A percentile compares a stretch with the other conserved stretches of the same genome.
phyloP scores from a whole-genome alignment of 1,140 invertebrate species.

The Oedothorax gibbosus region DNA sequence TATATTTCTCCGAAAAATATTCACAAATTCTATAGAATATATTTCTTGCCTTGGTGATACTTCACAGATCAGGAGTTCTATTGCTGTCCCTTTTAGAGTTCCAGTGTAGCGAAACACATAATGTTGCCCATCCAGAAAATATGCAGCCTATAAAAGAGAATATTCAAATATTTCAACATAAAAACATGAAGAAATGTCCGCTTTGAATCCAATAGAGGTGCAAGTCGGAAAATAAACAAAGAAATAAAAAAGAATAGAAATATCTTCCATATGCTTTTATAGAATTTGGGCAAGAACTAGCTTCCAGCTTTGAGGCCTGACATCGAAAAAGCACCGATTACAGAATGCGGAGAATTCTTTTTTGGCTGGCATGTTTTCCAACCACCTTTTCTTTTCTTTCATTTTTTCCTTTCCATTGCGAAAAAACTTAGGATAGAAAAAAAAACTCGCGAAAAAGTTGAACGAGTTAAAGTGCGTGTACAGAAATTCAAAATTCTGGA shows the following conservation, averaged over 20 bases:
- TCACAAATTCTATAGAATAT: too few species aligned
- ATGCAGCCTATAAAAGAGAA: constrained; percentile 13
- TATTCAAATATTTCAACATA: background rate
- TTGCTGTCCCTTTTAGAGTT: background rate
- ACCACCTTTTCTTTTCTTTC: background rate
- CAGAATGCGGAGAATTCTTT: constrained; percentile 38
- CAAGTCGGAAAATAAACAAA: constrained; percentile 24
- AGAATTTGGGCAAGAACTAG: constrained; percentile 29
- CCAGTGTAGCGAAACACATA: constrained; percentile 19
- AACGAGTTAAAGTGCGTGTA: constrained; percentile 40
- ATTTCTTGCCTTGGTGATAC: too few species aligned
- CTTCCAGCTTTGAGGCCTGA: constrained; percentile 2
- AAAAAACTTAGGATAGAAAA: background rate
- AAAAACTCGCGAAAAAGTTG: constrained; percentile 7
- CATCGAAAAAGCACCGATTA: constrained; percentile 40
- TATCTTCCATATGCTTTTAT: constrained; percentile 39
- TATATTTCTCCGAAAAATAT: too few species aligned
- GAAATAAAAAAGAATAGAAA: constrained; percentile 14
- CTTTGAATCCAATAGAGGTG: background rate
- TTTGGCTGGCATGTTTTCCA: background rate
- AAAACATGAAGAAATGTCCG: background rate
- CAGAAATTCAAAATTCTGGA: constrained; percentile 41
- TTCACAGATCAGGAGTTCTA: background rate
- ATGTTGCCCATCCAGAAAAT: constrained; percentile 22
- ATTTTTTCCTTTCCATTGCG: constrained; percentile 11